Percentiles rank a stretch among this genome's conserved stretches.
These are phyloP conservation scores for Enteromius mattozi DNA, from an alignment of 2,797 vertebrate species.

Conservation along the genomic window DNA sequence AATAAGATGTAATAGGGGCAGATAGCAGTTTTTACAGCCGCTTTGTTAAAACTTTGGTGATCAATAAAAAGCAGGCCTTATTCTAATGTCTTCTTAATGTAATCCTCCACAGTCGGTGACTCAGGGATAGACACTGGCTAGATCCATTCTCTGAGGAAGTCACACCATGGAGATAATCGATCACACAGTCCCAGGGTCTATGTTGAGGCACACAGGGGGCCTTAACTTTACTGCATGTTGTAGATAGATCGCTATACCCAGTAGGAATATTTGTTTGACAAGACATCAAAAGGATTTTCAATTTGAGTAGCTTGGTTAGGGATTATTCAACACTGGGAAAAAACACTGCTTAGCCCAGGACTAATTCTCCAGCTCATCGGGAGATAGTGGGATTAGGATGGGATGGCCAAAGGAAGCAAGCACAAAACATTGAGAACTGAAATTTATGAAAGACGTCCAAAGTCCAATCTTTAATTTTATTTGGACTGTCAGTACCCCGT, in stretches of 20 bases:
- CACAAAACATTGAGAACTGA: neutral
- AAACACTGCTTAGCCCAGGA: slow-evolving; percentile 1
- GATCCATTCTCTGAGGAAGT: neutral
- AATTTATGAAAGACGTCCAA: neutral
- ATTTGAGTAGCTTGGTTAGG: neutral
- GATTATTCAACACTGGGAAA: neutral
- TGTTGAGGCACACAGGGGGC: neutral
- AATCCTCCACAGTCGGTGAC: slow-evolving; percentile 14
- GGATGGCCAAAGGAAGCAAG: slow-evolving; percentile 12
- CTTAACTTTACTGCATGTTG: slow-evolving; percentile 18
- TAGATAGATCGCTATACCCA: slow-evolving; percentile 20
- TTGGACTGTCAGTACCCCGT: neutral
- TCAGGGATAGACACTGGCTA: slow-evolving; percentile 4
- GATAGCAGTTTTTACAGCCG: neutral
- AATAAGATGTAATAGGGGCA: neutral
- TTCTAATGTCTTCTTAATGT: slow-evolving; percentile 25
- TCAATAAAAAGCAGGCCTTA: slow-evolving; percentile 9
- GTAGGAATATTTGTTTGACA: slow-evolving; percentile 26
- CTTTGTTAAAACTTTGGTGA: slow-evolving; percentile 15
- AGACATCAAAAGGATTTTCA: slow-evolving; percentile 31
- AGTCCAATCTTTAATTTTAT: neutral
- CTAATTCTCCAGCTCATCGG: neutral
- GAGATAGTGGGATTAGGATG: slow-evolving; percentile 26
- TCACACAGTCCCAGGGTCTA: neutral
- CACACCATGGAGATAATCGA: slow-evolving; percentile 27